Evolutionary conservation across 2,888 invertebrate genomes (phyloP), one percentile per base, ranked within the genome.

Genomic region (Aricia artaxerxes): DNA sequence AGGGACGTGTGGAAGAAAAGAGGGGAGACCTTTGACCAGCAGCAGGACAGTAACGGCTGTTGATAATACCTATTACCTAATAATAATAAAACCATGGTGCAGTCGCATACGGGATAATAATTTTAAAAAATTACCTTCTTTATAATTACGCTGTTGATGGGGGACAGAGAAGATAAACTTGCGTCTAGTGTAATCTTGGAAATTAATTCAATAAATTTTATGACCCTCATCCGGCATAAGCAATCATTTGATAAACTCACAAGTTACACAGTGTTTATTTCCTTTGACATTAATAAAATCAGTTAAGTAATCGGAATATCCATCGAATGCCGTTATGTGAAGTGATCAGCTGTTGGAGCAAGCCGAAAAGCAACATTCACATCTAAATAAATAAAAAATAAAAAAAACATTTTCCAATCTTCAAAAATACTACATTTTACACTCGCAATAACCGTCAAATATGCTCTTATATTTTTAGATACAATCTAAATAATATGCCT

Each of bases 381-480:
- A n/a, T 40, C 73, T 40, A 40, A 40, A 40, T 5, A 40, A 40
- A 40, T 4, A 40, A 40, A 5, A 6, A 40, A 40, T 1, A n/a
- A 24, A 7, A 49, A 9, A 9, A 49, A 49, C 9, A 49, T 49
- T 49, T 49, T 49, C 1, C 49, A 49, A 49, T 49, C 49, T 49
- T 49, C 3, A 9, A 44, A 49, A 49, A 49, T 49, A 49, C 57
- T 16, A 16, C 16, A 57, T 3, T 53, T 13, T 11, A 53, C 24
- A 53, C 35, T 53, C 49, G 76, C 35, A 75, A 75, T 75, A 75
- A 13, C 75, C 53, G 35, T 76, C 5, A 57, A 75, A 49, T 24
- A 1, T 35, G 24, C 75, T 31, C 53, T 38, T 53, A 76, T 16
- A 76, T 76, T 57, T 76, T 49, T 73, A 73, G 57, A 76, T 76